These are phyloP conservation scores for Morpho deidamia DNA, from an alignment of 2,888 invertebrate genomes.

Conservation along the genomic window DNA sequence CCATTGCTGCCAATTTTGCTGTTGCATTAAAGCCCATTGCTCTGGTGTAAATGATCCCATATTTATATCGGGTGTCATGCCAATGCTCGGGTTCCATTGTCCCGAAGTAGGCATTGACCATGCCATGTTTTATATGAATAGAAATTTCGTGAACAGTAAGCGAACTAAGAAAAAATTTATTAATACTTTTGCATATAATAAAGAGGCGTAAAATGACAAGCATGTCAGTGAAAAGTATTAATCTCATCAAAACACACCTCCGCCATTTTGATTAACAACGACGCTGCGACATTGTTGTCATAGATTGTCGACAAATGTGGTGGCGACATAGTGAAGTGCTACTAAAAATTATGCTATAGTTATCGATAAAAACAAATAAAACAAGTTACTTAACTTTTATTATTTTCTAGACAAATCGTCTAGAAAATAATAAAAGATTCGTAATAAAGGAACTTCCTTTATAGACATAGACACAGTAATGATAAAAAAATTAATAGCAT, in stretches of 20 bases:
- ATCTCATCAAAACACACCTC: conserved; percentile 19
- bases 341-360: conserved; percentile 3
- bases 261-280: conserved; percentile 33
- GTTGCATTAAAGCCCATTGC: conserved; percentile 84
- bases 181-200: not conserved
- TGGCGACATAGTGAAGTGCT: conserved; percentile 2
- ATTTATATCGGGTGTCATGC: conserved; percentile 47
- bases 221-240: not conserved
- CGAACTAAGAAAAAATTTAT: not conserved
- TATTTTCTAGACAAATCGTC: no score
- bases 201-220: no score
- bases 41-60: conserved; percentile 77
- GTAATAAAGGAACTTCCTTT: not conserved
- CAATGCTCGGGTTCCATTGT: conserved; percentile 52
- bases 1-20: conserved; percentile 86
- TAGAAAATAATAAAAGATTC: no score
- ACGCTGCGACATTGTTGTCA: conserved; percentile 15
- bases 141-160: not conserved
- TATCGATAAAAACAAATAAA: conserved; percentile 6
- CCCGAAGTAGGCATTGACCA: conserved; percentile 56
- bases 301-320: conserved; percentile 5
- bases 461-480: no score
- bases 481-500: no score
- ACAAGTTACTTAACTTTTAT: no score
- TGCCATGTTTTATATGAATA: conserved; percentile 43